Conservation (phyloP, 2,797 vertebrate genomes). For the Phalanger gymnotis region DNA sequence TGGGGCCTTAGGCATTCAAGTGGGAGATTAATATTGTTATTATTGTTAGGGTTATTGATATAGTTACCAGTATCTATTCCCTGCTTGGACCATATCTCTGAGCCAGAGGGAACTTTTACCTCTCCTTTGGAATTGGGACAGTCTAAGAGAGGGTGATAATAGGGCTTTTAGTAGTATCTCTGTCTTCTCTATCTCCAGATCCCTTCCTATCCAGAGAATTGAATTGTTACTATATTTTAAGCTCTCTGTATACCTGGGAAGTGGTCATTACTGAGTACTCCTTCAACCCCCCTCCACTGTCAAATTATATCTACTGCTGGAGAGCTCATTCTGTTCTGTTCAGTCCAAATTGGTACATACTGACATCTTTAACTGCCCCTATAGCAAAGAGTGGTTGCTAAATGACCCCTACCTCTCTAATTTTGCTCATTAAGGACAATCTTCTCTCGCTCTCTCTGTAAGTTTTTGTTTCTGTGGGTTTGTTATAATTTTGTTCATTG, state of each 20-base stretch:
- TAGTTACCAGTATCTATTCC: constrained; percentile 5
- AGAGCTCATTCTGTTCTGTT: background rate
- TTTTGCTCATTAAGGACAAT: background rate
- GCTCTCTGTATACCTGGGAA: constrained; percentile 36
- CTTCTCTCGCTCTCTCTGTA: background rate
- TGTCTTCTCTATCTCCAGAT: constrained; percentile 42
- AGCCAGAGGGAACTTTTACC: constrained; percentile 56
- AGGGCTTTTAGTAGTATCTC: constrained; percentile 51
- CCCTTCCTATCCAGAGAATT: constrained; percentile 43
- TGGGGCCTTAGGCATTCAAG: constrained; percentile 61
- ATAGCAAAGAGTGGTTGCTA: background rate
- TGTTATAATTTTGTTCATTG: background rate
- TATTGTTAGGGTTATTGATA: background rate
- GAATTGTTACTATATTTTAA: constrained; percentile 30
- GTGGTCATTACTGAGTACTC: constrained; percentile 18
- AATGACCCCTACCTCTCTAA: background rate
- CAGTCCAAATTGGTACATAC: background rate
- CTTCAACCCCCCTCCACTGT: constrained; percentile 7
- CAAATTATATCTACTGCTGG: background rate
- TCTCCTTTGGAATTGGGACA: constrained; percentile 45
- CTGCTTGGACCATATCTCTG: constrained; percentile 49
- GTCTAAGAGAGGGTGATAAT: constrained; percentile 54
- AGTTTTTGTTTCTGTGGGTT: constrained; percentile 9
- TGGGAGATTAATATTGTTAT: constrained; percentile 20
- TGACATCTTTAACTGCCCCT: constrained; percentile 1